Percentiles rank a stretch among this genome's conserved stretches.
phyloP scores from a whole-genome alignment of 2,113 vertebrate genomes.

The Uropsilus gracilis region DNA sequence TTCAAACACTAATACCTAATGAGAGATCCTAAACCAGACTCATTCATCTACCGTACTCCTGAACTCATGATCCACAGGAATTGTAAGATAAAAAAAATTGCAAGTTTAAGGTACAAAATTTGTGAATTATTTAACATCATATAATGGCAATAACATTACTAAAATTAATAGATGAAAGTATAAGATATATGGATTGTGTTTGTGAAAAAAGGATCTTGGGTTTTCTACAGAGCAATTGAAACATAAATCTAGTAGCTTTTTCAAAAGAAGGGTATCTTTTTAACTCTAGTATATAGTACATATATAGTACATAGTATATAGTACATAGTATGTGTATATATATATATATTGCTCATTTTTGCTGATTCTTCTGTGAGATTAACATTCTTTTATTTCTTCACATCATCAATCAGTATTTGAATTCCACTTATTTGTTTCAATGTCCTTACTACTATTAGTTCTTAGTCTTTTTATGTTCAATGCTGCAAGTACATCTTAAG shows the following conservation, averaged over 20 bases:
- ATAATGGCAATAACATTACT: background rate
- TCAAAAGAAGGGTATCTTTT: background rate
- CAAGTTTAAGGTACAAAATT: background rate
- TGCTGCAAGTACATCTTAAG: background rate
- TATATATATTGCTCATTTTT: background rate
- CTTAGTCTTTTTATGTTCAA: background rate
- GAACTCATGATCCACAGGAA: background rate
- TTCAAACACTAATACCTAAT: background rate
- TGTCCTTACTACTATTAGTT: background rate
- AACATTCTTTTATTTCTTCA: background rate
- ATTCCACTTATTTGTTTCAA: background rate
- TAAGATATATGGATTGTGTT: background rate
- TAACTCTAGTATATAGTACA: background rate
- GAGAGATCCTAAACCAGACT: background rate
- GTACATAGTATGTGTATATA: background rate
- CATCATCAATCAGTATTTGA: background rate
- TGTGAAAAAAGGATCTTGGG: background rate
- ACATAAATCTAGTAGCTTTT: background rate
- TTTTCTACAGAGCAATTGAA: background rate
- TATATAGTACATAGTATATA: background rate
- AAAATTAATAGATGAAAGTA: background rate
- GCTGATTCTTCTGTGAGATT: background rate
- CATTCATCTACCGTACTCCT: background rate
- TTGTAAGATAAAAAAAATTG: background rate
- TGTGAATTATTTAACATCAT: background rate